Base-by-base conservation (phyloP, 2,888 invertebrate species). In the Nebria brevicollis region DNA sequence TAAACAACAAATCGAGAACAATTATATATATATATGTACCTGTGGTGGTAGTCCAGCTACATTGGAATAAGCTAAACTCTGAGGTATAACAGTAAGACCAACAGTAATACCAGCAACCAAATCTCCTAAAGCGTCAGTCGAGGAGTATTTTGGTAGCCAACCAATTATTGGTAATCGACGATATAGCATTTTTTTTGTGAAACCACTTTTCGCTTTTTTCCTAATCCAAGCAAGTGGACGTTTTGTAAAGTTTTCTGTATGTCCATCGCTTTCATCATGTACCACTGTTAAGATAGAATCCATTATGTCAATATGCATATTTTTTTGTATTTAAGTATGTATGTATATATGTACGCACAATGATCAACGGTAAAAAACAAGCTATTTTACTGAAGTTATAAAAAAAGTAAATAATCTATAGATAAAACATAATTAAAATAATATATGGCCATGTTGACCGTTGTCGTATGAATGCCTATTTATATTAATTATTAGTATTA, bases 41-140 rank as follows among this genome's bases (percentile, higher is more conserved):
- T 93, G 90, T 42, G 94, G 92, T 77, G 95, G 94, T 83, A 96
- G 90, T 25, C 95, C 95, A 74, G 95, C 95, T 83, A 95, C 94
- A 87, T 93, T 94, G 42, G 95, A 92, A 89, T 96, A 96, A 11
- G 96, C 96, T 82, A 96, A 90, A 13, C 95, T 95, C 90, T 97
- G 97, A 13, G 97, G 98, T 85, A 98, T 97, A 80, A 98, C 97
- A 0, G 97, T 98, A 82, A 98, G 92, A 0, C 97, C 98, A 13
- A 98, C 97, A 1, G 97, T 97, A 82, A 98, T 90, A 79, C 97
- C 97, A 4, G 98, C 97, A 83, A 98, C 95, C 70, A 97, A 88
- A 90, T 98, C 98, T 10, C 97, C 96, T 76, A 96, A 89, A 7
- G 96, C 94, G 89, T 94, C 93, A 82, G 92, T 91, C 7, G 90